Evolutionary conservation across 2,113 vertebrate genomes (phyloP).

Genomic region (Crotophaga sulcirostris): DNA sequence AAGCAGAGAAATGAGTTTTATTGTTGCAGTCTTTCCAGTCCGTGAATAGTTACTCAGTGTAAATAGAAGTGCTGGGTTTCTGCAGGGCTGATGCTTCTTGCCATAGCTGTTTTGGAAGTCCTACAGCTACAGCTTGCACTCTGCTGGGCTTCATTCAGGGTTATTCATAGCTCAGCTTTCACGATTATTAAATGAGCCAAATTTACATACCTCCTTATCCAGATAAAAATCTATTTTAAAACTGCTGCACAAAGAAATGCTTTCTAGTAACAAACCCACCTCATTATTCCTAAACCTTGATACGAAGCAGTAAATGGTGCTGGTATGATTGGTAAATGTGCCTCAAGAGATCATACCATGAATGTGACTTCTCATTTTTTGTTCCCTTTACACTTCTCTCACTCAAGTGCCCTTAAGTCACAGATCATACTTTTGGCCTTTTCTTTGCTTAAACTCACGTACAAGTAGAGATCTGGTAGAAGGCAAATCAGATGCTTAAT

Average conservation of each 20-base stretch:
- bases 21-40: not conserved
- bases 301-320: not conserved
- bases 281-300: not conserved
- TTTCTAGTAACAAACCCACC: constrained; percentile 7
- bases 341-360: not conserved
- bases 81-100: not conserved
- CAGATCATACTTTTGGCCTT: not conserved
- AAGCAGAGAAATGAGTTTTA: not conserved
- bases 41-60: not conserved
- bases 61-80: not conserved
- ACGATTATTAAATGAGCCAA: not conserved
- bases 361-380: not conserved
- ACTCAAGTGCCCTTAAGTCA: not conserved
- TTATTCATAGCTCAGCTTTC: not conserved
- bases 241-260: not conserved
- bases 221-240: not conserved
- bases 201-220: not conserved
- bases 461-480: not conserved
- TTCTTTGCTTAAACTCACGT: not conserved
- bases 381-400: not conserved
- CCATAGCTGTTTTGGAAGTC: not conserved
- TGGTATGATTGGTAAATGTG: not conserved
- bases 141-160: not conserved
- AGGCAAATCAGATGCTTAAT: not conserved
- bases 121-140: not conserved